Evolutionary conservation across 2,113 vertebrate species (phyloP).

Genomic region (Cebidichthys violaceus): DNA sequence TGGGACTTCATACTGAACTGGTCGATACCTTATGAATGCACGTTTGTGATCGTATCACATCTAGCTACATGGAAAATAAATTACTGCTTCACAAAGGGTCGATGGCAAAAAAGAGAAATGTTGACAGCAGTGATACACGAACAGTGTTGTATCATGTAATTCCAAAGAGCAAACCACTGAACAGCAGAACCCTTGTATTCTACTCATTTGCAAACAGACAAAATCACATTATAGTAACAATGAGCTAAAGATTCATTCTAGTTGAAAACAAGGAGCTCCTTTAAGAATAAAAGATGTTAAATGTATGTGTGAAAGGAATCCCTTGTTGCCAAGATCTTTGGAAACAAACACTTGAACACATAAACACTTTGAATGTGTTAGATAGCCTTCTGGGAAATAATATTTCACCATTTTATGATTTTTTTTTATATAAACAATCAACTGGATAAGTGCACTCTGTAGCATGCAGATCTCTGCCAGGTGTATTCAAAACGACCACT

Average conservation of each 20-base stretch:
- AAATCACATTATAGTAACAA: neutral
- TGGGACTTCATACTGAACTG: constrained; percentile 4
- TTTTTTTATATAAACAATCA: neutral
- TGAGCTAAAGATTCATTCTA: neutral
- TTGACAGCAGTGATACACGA: neutral
- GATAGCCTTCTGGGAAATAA: neutral
- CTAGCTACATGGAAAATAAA: neutral
- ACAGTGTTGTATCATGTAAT: constrained; percentile 1
- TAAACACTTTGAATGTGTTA: neutral
- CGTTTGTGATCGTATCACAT: constrained; percentile 9
- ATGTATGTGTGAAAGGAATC: neutral
- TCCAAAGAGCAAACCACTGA: neutral
- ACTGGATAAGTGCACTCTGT: neutral
- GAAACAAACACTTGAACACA: neutral
- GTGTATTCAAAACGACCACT: neutral
- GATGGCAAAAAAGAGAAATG: neutral
- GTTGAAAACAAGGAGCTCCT: neutral
- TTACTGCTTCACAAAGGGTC: neutral
- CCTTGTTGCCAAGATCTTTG: neutral
- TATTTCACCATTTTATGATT: neutral
- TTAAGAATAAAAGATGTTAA: neutral
- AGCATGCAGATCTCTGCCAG: neutral
- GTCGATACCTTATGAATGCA: neutral
- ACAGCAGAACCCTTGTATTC: neutral
- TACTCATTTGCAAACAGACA: neutral